phyloP scores from a whole-genome alignment of 1,140 invertebrate genomes.

The Luehdorfia chinensis region DNA sequence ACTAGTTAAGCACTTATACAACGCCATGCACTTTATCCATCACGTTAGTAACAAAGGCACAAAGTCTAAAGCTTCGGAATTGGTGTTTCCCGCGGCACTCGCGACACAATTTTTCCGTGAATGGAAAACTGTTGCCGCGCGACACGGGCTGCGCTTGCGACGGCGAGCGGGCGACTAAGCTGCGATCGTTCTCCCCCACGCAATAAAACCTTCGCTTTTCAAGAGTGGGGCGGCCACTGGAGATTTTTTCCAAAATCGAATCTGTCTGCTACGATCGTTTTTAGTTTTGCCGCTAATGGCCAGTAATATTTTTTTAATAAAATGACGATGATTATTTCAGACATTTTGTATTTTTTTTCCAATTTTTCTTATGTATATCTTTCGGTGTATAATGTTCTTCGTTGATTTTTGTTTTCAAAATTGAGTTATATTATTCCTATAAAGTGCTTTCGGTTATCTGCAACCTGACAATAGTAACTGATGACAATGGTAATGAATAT shows the following conservation, averaged over 20 bases:
- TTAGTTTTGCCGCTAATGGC: neutral
- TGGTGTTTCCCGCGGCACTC: constrained; percentile 38
- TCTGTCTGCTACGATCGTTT: constrained; percentile 2
- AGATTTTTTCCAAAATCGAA: constrained; percentile 28
- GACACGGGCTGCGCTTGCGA: constrained; percentile 48
- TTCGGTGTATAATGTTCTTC: too few species aligned
- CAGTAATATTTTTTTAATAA: neutral
- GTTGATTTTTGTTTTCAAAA: too few species aligned
- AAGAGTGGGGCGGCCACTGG: constrained; percentile 48
- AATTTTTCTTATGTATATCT: too few species aligned
- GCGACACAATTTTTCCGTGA: constrained; percentile 69
- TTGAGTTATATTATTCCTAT: too few species aligned
- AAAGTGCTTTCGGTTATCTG: too few species aligned
- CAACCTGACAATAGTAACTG: too few species aligned
- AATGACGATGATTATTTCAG: neutral
- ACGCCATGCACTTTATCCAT: constrained; percentile 70
- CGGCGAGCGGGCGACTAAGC: constrained; percentile 54
- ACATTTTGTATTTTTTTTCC: too few species aligned
- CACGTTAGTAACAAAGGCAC: constrained; percentile 29
- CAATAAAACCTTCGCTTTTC: constrained; percentile 62
- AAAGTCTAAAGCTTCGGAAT: constrained; percentile 27
- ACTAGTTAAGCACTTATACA: constrained; percentile 52
- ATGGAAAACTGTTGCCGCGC: constrained; percentile 66
- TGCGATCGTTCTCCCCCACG: constrained; percentile 40
- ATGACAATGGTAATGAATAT: too few species aligned